Evolutionary conservation across 2,888 invertebrate species (phyloP), one percentile per base, ranked within the genome.

Genomic region (Microctonus aethiopoides): DNA sequence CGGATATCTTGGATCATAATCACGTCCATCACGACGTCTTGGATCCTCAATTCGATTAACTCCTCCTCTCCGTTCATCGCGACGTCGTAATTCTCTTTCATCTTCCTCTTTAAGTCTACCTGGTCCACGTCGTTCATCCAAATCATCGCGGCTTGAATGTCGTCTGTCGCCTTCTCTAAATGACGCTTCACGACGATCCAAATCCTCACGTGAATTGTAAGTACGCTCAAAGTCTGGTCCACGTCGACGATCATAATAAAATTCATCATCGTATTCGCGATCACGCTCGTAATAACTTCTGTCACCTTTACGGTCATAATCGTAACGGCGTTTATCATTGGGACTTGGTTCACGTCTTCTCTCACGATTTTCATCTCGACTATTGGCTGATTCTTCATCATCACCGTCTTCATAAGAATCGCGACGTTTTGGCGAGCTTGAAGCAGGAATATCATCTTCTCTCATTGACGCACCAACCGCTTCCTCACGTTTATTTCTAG

Each of bases 351-450:
- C 86, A 13, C 70, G 34, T 16, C 81, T 81, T 54, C 84, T 79
- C 69, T 86, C 86, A 62, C 86, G 78, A 59, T 82, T 86, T 13
- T 79, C 85, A 36, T 86, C 85, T 64, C 83, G 78, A 62, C 85
- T 85, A 41, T 84, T 83, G 2, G 81, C 83, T 11, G 86, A 86
- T 5, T 82, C 83, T 69, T 85, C 83, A 26, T 86, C 84, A 32
- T 86, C 86, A 3, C 83, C 84, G 51, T 85, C 86, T 54, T 86
- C 86, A 56, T 85, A 84, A 0, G 84, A 82, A 71, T 86, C 83
- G 61, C 84, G 79, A 26, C 82, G 83, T 77, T 79, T 83, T 32
- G 80, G 75, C 0, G 79, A 77, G 7, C 77, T 78, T 10, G 81
- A 70, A 36, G 78, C 70, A 22, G 78, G 77, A 62, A 80, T 78